phyloP scores from a whole-genome alignment of 2,797 vertebrate genomes.

The Euthynnus affinis region DNA sequence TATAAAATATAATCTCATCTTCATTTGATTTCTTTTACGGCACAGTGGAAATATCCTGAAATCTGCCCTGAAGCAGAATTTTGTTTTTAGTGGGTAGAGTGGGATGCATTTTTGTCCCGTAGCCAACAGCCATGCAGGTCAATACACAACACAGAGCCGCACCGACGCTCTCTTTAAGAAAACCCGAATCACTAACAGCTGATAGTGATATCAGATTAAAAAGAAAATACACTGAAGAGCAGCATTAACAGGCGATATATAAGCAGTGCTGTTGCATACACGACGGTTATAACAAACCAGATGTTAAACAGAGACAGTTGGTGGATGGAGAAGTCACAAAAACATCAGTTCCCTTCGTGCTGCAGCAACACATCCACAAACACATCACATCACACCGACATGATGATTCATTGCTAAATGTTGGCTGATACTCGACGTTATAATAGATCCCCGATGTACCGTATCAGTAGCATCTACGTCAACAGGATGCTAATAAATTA shows the following conservation, averaged over 20 bases:
- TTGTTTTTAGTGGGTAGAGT: slow-evolving; percentile 11
- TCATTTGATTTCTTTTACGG: slow-evolving; percentile 6
- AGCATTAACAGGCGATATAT: neutral
- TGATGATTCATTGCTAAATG: neutral
- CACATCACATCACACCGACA: neutral
- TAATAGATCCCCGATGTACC: neutral
- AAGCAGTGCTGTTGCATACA: neutral
- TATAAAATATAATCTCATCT: slow-evolving; percentile 9
- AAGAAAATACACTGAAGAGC: neutral
- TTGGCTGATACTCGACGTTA: neutral
- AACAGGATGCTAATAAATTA: neutral
- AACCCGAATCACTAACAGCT: slow-evolving; percentile 11
- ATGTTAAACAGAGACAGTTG: neutral
- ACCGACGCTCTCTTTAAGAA: neutral
- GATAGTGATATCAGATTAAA: neutral
- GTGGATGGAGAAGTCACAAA: neutral
- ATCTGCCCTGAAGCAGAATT: slow-evolving; percentile 15
- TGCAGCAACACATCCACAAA: neutral
- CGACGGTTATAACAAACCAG: neutral
- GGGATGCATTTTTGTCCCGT: slow-evolving; percentile 20
- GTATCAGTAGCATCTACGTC: neutral
- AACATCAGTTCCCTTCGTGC: neutral
- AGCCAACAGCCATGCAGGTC: slow-evolving; percentile 31
- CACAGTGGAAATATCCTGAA: slow-evolving; percentile 19
- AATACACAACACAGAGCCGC: neutral